phyloP scores from a whole-genome alignment of 92 coral and sea anemone species.

The Muricea muricata region DNA sequence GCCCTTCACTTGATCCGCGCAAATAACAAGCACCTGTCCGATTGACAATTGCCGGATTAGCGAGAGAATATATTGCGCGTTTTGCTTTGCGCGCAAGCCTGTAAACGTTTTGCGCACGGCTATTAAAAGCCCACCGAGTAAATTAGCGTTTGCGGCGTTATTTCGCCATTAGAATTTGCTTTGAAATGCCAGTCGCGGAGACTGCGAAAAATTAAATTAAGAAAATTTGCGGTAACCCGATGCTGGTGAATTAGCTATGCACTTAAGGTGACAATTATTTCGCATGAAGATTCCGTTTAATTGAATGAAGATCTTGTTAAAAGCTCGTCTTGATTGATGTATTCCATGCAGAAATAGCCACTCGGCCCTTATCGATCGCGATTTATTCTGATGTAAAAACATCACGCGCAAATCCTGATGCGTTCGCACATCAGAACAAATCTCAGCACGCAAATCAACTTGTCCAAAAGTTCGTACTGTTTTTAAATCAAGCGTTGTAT shows the following conservation, averaged over 20 bases:
- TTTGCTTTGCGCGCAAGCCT: not conserved
- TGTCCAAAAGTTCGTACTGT: not conserved
- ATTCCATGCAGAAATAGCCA: slow-evolving; percentile 10
- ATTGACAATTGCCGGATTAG: slow-evolving; percentile 39
- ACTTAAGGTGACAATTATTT: slow-evolving; percentile 39
- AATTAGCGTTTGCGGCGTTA: not conserved
- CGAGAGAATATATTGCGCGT: not conserved
- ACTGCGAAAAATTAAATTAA: slow-evolving; percentile 36
- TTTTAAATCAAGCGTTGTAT: not conserved
- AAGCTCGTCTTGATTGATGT: slow-evolving; percentile 44
- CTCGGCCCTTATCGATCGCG: not conserved
- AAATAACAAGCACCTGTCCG: slow-evolving; percentile 30
- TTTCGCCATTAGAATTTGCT: not conserved
- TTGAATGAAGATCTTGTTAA: slow-evolving; percentile 49
- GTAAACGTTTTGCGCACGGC: not conserved
- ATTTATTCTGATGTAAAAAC: not conserved
- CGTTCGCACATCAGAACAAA: not conserved
- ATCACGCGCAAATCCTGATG: not conserved
- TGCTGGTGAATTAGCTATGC: slow-evolving; percentile 5
- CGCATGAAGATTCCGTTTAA: slow-evolving; percentile 33
- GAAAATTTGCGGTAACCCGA: slow-evolving; percentile 1
- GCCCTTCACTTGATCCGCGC: not conserved
- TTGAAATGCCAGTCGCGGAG: not conserved
- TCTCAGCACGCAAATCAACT: no score
- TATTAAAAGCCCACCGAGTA: not conserved